Base-by-base conservation (phyloP, 2,113 vertebrate genomes). In the Nymphicus hollandicus region DNA sequence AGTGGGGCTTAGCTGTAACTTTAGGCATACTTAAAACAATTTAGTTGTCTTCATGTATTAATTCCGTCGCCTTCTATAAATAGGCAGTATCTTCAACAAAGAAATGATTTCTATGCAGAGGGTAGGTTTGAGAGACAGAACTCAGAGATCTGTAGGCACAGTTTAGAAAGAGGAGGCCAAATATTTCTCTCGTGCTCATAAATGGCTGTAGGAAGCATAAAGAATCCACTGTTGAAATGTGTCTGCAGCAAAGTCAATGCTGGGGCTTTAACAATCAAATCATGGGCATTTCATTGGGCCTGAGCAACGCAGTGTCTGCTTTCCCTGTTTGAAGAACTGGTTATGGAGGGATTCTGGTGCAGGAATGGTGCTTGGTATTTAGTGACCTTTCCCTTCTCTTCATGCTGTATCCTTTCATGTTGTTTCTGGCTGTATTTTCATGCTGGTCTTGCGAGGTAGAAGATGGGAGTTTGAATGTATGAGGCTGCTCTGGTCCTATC, bases 181-280 rank as follows among this genome's bases (percentile, higher is more conserved):
- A 96, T 80, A 91, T 92, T 97, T 95, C 91, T 74, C 72, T 79
- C 52, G 69, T 7, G 7, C 74, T 95, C 64, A n/a, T 84, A 77
- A 93, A 83, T 24, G 80, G 69, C 82, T 87, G 95, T 91, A 93
- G 81, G 94, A 93, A 83, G 89, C 49, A 68, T 23, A 92, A 95
- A 90, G 88, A 71, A 43, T 22, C n/a, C 2, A 29, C 61, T 89
- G 44, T 68, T 77, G 58, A 58, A 83, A 72, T 25, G 68, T 6
- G 73, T 87, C 64, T 93, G 95, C 79, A 31, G 68, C 33, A 4
- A 47, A 94, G 88, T 81, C 88, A 83, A 64, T 39, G 74, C 86
- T 9, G 28, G 55, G 6, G 5, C 10, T 33, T 70, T 47, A 18
- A 31, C 65, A 5, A 10, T 61, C 22, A 81, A 64, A 17, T 0